A percentile compares a stretch with the other conserved stretches of the same genome.
phyloP scores from a whole-genome alignment of 2,113 vertebrate genomes.

The Lasiurus borealis region DNA sequence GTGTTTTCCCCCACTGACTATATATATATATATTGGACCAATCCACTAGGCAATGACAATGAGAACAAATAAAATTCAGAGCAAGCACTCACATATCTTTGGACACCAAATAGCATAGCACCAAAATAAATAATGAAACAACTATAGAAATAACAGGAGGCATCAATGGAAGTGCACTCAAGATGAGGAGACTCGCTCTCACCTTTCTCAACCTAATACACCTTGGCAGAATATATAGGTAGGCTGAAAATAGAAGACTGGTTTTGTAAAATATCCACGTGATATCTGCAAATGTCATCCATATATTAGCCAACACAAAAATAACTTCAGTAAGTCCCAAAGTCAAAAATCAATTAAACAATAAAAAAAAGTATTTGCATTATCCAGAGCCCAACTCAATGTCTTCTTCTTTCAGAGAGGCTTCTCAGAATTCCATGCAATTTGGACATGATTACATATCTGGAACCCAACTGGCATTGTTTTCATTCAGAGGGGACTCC shows the following conservation, averaged over 20 bases:
- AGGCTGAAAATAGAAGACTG: not conserved
- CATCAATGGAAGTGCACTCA: not conserved
- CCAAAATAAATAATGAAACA: not conserved
- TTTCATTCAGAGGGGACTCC: not conserved
- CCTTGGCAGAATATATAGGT: not conserved
- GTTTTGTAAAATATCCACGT: not conserved
- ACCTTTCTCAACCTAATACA: not conserved
- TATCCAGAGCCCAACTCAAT: not conserved
- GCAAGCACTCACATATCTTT: not conserved
- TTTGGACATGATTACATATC: not conserved
- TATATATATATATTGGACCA: not conserved
- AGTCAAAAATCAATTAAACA: conserved; percentile 36
- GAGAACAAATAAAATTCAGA: not conserved
- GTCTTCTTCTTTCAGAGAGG: not conserved
- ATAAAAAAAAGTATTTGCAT: not conserved
- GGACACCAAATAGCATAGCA: not conserved
- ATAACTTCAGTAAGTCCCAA: conserved; percentile 7
- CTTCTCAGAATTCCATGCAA: not conserved
- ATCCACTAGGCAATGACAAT: not conserved
- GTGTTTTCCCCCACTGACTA: not conserved
- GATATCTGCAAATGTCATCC: not conserved
- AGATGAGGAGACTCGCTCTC: not conserved
- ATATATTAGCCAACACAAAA: not conserved
- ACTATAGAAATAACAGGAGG: not conserved
- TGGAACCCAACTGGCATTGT: not conserved